Evolutionary conservation across 2,113 vertebrate species (phyloP), one percentile per base, ranked within the genome.

Genomic region (Cygnus atratus): DNA sequence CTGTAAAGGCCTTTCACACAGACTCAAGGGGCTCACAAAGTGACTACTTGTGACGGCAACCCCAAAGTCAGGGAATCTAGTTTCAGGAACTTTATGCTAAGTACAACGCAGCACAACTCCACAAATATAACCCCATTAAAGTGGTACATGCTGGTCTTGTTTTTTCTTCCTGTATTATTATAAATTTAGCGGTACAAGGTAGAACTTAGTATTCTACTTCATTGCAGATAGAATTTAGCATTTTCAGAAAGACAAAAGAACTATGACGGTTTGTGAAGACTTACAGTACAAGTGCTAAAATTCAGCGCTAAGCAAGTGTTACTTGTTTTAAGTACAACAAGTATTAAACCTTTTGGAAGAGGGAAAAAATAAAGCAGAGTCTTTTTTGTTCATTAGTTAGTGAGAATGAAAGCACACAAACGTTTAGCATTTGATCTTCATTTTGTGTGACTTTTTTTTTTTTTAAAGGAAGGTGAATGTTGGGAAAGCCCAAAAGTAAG

Each of bases 1-100:
- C 54, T 61, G 5, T 12, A 28, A 54, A 80, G 63, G 5, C 29
- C 33, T 67, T 48, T 29, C 65, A 35, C 1, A 5, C 9, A 46
- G 59, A 48, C 25, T 18, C 8, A 59, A 73, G 48, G 28, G 39
- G 14, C 37, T 81, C 48, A 33, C 24, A 29, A 39, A 77, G 39
- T 17, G 5, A 59, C 26, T 0, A 0, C 54, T 63, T 80, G 37
- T 33, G 37, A 31, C 4, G 11, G 43, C 48, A 55, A 6, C 21
- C 9, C 24, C 14, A 50, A 50, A 67, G 63, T 11, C 72, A 48
- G 37, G 29, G 12, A 73, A 21, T 8, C 54, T 0, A 1, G 21
- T 80, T 76, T 44, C 25, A 39, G 48, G 54, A 87, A 33, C 65
- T 68, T 41, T 21, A 43, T 26, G 52, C 11, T 3, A 21, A 37